Conservation (phyloP, 92 coral and sea anemone genomes). For the Epizoanthus stellaris region DNA sequence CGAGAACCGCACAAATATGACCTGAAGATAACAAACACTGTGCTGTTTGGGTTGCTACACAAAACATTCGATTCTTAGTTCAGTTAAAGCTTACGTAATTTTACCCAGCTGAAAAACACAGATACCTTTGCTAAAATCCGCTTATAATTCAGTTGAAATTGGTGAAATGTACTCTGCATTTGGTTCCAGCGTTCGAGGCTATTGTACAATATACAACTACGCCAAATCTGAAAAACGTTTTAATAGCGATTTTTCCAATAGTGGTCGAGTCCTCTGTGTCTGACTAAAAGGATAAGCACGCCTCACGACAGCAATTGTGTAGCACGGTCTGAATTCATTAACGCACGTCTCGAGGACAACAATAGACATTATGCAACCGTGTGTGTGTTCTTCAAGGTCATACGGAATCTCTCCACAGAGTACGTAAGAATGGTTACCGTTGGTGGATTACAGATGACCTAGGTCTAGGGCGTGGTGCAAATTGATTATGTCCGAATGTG, state of each 20-base stretch:
- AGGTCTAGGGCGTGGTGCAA: slow-evolving; percentile 97
- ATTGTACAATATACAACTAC: no score
- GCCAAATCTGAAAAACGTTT: no score
- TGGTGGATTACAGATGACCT: slow-evolving; percentile 81
- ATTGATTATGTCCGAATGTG: slow-evolving; percentile 97
- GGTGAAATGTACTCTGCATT: no score
- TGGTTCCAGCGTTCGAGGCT: no score
- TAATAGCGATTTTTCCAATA: no score
- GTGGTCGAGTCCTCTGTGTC: no score
- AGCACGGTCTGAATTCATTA: background rate
- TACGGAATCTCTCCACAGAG: slow-evolving; percentile 7
- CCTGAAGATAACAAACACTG: background rate
- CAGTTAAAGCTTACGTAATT: background rate
- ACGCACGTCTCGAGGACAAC: background rate
- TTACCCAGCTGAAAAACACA: no score
- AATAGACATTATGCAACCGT: background rate
- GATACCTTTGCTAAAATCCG: no score
- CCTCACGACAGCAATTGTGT: no score
- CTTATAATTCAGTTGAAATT: no score
- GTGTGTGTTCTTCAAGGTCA: background rate
- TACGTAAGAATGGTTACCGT: slow-evolving; percentile 11
- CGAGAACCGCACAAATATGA: slow-evolving; percentile 3
- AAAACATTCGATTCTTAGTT: background rate
- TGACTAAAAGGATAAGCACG: no score
- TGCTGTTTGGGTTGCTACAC: background rate